Evolutionary conservation across 2,113 vertebrate species (phyloP).

Genomic region (Stigmatopora argus): DNA sequence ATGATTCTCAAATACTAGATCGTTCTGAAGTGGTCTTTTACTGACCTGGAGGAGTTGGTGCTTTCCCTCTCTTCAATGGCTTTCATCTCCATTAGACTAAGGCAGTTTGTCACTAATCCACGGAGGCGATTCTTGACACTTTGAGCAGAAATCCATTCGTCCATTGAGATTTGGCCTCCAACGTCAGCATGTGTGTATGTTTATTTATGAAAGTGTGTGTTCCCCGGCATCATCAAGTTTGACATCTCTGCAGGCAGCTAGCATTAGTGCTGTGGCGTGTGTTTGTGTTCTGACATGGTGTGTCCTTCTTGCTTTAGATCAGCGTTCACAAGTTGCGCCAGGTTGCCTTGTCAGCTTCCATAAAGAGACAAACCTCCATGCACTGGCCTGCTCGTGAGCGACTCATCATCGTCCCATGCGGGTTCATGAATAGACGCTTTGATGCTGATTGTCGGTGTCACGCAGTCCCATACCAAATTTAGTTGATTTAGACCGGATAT

Average conservation of each 20-base stretch:
- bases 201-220: conserved; percentile 19
- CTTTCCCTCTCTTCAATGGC: conserved; percentile 45
- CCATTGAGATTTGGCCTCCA: not conserved
- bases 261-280: conserved; percentile 40
- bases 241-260: conserved; percentile 51
- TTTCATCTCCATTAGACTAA: conserved; percentile 65
- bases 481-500: not conserved
- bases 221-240: conserved; percentile 60
- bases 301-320: conserved; percentile 60
- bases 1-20: not conserved
- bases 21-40: conserved; percentile 61
- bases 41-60: conserved; percentile 66
- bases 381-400: not conserved
- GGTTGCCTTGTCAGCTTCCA: conserved; percentile 52
- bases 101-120: conserved; percentile 62
- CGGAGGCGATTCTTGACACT: conserved; percentile 55
- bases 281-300: conserved; percentile 46
- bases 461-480: conserved; percentile 8
- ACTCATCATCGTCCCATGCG: conserved; percentile 23
- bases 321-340: conserved; percentile 38
- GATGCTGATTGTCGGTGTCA: conserved; percentile 33
- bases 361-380: conserved; percentile 42
- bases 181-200: conserved; percentile 4
- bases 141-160: conserved; percentile 14
- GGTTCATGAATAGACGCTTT: conserved; percentile 28